Percentiles rank a stretch among this genome's conserved stretches.
Conservation (phyloP, 2,888 invertebrate species). For the Drosophila kanekoi region DNA sequence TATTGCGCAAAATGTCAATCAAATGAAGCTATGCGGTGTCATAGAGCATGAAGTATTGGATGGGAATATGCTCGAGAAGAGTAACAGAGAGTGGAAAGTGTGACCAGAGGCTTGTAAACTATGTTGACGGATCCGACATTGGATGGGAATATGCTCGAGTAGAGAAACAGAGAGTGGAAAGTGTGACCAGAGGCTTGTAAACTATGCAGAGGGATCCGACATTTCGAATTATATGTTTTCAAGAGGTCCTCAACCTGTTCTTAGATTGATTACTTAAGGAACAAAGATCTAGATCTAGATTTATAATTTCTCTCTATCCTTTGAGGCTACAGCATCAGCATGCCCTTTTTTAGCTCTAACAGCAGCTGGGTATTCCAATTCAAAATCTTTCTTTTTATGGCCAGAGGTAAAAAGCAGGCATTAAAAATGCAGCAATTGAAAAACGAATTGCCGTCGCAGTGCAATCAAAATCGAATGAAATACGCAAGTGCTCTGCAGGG, state of each 20-base stretch:
- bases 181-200: background rate
- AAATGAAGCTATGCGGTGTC: constrained; percentile 21
- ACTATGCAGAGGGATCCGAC: background rate
- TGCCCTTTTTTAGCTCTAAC: background rate
- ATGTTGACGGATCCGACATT: background rate
- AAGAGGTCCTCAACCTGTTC: too few relatives aligned
- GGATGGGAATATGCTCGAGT: background rate
- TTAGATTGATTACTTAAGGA: too few relatives aligned
- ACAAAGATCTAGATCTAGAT: background rate
- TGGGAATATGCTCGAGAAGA: background rate
- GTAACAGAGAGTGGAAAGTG: background rate
- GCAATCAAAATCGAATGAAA: constrained; percentile 72
- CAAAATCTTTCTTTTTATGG: constrained; percentile 44
- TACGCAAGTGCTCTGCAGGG: constrained; percentile 15
- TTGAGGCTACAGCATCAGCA: background rate
- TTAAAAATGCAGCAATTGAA: constrained; percentile 81
- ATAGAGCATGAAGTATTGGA: background rate
- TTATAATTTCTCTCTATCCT: background rate
- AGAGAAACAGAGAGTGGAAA: background rate
- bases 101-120: background rate
- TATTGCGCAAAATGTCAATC: constrained; percentile 47
- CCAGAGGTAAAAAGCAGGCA: constrained; percentile 33
- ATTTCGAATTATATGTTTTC: too few relatives aligned
- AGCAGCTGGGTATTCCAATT: constrained; percentile 15
- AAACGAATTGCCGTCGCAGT: constrained; percentile 64